Evolutionary conservation across 2,797 vertebrate genomes (phyloP).

Genomic region (Lacerta agilis): DNA sequence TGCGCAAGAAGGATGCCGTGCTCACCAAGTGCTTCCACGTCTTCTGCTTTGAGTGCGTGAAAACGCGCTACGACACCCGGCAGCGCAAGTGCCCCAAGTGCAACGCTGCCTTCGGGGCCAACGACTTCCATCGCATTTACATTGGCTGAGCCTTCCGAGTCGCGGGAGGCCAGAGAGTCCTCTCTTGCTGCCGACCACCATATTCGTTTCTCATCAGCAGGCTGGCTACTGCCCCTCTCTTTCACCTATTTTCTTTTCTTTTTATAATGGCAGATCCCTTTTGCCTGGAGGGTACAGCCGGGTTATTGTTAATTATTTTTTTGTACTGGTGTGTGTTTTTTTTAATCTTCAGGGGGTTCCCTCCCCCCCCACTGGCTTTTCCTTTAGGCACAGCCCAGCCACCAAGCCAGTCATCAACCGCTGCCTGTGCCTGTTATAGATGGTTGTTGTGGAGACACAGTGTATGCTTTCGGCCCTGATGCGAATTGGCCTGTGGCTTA

Average conservation of each 20-base stretch:
- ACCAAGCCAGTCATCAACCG: not conserved
- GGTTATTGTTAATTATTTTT: not conserved
- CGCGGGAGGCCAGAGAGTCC: not conserved
- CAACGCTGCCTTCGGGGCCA: conserved; percentile 96
- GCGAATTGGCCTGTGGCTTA: not conserved
- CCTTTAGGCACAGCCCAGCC: not conserved
- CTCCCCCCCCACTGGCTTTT: too few species aligned
- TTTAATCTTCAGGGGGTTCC: conserved; percentile 17
- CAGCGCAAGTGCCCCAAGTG: conserved; percentile 98
- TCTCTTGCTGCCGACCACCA: not conserved
- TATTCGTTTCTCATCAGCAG: conserved; percentile 18
- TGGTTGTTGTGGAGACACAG: not conserved
- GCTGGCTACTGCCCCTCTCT: conserved; percentile 38
- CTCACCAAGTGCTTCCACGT: conserved; percentile 98
- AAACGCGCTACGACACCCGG: conserved; percentile 95
- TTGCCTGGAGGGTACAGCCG: not conserved
- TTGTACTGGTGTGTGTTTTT: not conserved
- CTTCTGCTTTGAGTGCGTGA: conserved; percentile 98
- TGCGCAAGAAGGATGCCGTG: conserved; percentile 95
- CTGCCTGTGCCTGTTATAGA: not conserved
- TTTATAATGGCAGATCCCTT: not conserved
- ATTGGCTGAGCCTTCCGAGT: conserved; percentile 81
- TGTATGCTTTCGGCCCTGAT: not conserved
- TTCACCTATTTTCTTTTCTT: conserved; percentile 6
- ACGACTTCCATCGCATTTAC: conserved; percentile 98